These are phyloP conservation scores for Campylorhamphus procurvoides DNA, from an alignment of 2,113 vertebrate species.

Conservation along the genomic window DNA sequence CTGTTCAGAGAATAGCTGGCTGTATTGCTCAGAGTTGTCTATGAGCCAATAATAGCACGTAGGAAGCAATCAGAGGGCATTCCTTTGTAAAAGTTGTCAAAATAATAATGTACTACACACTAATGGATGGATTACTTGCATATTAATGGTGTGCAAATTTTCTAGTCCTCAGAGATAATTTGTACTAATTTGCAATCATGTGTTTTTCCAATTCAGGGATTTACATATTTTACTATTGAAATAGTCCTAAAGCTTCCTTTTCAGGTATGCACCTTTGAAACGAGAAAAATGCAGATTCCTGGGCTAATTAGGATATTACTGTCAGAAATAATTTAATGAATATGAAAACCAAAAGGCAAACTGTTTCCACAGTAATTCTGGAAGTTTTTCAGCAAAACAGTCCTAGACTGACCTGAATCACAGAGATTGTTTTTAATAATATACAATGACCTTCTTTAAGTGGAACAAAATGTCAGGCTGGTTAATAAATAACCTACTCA, in stretches of 20 bases:
- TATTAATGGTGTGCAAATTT: conserved; percentile 11
- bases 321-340: not conserved
- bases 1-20: not conserved
- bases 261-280: not conserved
- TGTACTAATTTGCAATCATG: conserved; percentile 2
- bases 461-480: not conserved
- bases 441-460: not conserved
- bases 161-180: conserved; percentile 12
- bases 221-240: conserved; percentile 31
- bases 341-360: not conserved
- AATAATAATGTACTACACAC: not conserved
- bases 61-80: not conserved
- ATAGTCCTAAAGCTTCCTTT: not conserved
- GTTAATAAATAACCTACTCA: not conserved
- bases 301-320: not conserved
- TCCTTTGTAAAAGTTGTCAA: conserved; percentile 21
- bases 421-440: not conserved
- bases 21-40: not conserved
- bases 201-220: conserved; percentile 29
- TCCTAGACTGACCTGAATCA: not conserved
- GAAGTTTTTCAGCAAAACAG: not conserved
- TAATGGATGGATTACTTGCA: not conserved
- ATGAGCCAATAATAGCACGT: not conserved
- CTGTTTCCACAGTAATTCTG: not conserved
- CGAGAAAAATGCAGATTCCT: not conserved